phyloP scores from a whole-genome alignment of 2,797 vertebrate species.

The Chaetophractus vellerosus region DNA sequence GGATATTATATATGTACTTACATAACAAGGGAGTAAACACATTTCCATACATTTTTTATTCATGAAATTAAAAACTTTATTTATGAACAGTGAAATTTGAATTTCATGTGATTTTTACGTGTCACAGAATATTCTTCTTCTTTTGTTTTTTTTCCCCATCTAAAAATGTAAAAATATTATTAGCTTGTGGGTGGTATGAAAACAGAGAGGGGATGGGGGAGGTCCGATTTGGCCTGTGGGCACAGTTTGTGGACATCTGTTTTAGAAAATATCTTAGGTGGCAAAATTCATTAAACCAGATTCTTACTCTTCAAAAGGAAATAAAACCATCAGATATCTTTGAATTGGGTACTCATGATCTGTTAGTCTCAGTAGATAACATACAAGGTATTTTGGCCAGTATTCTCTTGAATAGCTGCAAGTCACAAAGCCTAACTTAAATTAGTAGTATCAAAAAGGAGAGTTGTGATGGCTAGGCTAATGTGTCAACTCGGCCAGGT shows the following conservation, averaged over 20 bases:
- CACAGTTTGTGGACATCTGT: background rate
- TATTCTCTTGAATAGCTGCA: background rate
- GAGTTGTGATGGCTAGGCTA: background rate
- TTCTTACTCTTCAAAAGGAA: background rate
- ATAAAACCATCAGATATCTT: conserved; percentile 8
- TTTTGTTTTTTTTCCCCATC: background rate
- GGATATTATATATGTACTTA: conserved; percentile 7
- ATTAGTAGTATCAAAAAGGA: background rate
- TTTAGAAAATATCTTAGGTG: conserved; percentile 1
- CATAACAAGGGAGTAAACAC: conserved; percentile 40
- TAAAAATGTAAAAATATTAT: conserved; percentile 55
- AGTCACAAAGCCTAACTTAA: conserved; percentile 36
- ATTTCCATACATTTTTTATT: conserved; percentile 73
- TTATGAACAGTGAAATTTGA: conserved; percentile 62
- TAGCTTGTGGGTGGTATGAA: conserved; percentile 28
- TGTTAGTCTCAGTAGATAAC: background rate
- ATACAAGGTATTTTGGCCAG: background rate
- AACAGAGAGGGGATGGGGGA: background rate
- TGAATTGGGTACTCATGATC: background rate
- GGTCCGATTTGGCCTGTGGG: background rate
- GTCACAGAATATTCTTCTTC: conserved; percentile 36
- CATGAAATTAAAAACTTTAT: conserved; percentile 69
- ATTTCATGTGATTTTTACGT: conserved; percentile 54
- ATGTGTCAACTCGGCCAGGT: too few species aligned
- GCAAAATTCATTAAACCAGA: background rate